phyloP scores from a whole-genome alignment of 1,140 invertebrate genomes.

The Stegodyphus mimosarum region DNA sequence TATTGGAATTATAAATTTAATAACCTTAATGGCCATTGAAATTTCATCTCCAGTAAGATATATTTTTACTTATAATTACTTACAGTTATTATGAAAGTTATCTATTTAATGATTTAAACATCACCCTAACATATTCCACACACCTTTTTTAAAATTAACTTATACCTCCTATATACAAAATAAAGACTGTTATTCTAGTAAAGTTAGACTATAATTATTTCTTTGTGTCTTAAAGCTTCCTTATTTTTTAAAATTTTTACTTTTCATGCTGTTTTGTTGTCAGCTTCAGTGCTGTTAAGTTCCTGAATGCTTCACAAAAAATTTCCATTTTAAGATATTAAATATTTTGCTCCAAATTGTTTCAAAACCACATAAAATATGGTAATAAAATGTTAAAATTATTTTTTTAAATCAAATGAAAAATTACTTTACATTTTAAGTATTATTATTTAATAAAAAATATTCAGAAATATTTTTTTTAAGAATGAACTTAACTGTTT shows the following conservation, averaged over 20 bases:
- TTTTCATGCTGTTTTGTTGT: no score
- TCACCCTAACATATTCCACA: background rate
- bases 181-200: background rate
- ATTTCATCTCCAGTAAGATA: slow-evolving; percentile 68
- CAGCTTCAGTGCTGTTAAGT: background rate
- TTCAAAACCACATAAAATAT: no score
- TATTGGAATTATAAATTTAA: slow-evolving; percentile 68
- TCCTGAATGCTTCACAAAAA: background rate
- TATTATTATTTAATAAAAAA: no score
- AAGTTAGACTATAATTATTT: background rate
- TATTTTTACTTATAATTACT: background rate
- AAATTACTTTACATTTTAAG: no score
- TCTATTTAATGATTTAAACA: background rate
- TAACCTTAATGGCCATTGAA: slow-evolving; percentile 64
- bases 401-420: no score
- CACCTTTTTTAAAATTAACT: background rate
- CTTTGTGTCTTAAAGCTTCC: background rate
- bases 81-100: background rate
- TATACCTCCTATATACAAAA: background rate
- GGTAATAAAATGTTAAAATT: no score
- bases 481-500: no score
- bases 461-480: no score
- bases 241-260: background rate
- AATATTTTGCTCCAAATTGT: no score
- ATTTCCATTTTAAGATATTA: no score